Percentiles rank a stretch among this genome's conserved stretches.
Conservation (phyloP, 2,888 invertebrate genomes). For the Cerceris ruficornis region DNA sequence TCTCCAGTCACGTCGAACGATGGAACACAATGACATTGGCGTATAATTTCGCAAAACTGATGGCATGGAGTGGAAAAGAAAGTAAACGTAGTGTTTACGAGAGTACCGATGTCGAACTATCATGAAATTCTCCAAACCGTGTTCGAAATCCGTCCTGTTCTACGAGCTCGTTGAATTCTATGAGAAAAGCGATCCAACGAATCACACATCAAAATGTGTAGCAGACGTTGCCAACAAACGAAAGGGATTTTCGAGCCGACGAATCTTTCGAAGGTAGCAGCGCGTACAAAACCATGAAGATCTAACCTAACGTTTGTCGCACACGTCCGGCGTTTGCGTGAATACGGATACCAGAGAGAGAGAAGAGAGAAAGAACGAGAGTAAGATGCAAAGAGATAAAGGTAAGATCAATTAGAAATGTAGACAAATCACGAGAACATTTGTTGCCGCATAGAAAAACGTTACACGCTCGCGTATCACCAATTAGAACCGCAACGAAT, state of each 20-base stretch:
- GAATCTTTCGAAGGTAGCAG: slow-evolving; percentile 9
- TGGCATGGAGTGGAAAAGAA: slow-evolving; percentile 1
- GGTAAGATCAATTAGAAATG: slow-evolving; percentile 9
- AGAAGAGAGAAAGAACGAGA: slow-evolving; percentile 10
- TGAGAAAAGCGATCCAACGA: slow-evolving; percentile 15
- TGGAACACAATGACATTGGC: neutral
- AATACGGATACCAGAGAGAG: neutral
- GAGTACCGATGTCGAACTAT: neutral
- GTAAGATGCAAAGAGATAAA: slow-evolving; percentile 13
- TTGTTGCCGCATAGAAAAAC: slow-evolving; percentile 7
- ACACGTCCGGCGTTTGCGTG: neutral
- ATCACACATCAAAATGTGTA: slow-evolving; percentile 17
- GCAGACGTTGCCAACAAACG: slow-evolving; percentile 11
- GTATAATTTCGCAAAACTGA: neutral
- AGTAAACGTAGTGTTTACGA: slow-evolving; percentile 12
- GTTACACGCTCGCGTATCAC: slow-evolving; percentile 6
- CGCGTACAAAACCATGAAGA: slow-evolving; percentile 8
- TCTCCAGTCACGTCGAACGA: too few relatives aligned
- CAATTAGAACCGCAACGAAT: slow-evolving; percentile 17
- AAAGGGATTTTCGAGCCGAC: slow-evolving; percentile 15
- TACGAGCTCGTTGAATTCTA: slow-evolving; percentile 13
- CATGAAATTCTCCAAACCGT: slow-evolving; percentile 10
- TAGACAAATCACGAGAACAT: neutral
- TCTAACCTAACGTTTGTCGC: slow-evolving; percentile 24
- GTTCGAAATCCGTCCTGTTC: slow-evolving; percentile 19